phyloP scores from a whole-genome alignment of 2,888 invertebrate genomes.

The Dryobotodes eremita region DNA sequence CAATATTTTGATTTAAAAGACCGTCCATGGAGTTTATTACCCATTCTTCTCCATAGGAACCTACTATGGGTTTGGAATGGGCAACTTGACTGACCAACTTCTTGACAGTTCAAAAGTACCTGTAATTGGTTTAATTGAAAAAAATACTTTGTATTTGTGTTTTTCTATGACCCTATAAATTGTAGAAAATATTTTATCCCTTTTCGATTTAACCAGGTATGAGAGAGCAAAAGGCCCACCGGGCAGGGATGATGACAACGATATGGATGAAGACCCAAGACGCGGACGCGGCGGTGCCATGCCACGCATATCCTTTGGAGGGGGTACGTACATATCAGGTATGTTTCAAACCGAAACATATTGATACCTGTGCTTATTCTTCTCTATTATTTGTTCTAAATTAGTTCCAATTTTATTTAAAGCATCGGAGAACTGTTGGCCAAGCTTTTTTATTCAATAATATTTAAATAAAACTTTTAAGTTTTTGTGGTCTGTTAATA shows the following conservation, averaged over 20 bases:
- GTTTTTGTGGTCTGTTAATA: not conserved
- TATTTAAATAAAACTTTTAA: not conserved
- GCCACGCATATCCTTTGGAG: constrained; percentile 83
- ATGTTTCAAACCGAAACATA: constrained; percentile 69
- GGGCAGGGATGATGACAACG: constrained; percentile 96
- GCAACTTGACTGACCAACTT: not conserved
- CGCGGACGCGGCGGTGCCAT: constrained; percentile 91
- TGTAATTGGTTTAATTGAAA: not conserved
- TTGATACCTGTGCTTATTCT: constrained; percentile 53
- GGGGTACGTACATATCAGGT: constrained; percentile 88
- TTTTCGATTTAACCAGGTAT: constrained; percentile 91
- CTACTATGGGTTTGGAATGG: not conserved
- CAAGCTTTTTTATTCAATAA: not conserved
- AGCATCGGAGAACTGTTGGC: not conserved
- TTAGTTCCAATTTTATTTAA: not conserved
- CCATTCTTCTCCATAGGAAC: not conserved
- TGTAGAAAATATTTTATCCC: not conserved
- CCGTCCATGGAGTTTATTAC: not conserved
- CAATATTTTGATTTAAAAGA: constrained; percentile 1
- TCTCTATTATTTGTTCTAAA: constrained; percentile 4
- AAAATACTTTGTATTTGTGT: not conserved
- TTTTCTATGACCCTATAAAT: not conserved
- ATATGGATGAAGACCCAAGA: constrained; percentile 95
- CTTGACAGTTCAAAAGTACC: not conserved
- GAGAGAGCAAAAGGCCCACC: constrained; percentile 96